Evolutionary conservation across 1,140 invertebrate species (phyloP).

Genomic region (Goniozus legneri): DNA sequence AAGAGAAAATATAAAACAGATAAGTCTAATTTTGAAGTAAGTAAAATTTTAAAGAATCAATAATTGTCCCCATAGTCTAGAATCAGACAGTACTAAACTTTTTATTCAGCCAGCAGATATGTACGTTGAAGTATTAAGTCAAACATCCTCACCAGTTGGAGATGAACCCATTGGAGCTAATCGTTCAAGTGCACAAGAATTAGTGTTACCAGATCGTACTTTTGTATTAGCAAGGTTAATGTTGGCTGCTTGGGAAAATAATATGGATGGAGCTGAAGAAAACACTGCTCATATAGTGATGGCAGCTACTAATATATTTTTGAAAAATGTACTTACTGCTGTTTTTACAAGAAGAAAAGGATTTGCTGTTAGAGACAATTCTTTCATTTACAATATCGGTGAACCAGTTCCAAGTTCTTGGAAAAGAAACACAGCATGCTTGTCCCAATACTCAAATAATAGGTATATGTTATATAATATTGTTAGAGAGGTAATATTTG

Average conservation of each 20-base stretch:
- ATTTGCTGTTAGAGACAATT: conserved; percentile 64
- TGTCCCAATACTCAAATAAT: conserved; percentile 35
- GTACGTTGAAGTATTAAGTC: conserved; percentile 48
- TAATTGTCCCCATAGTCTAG: neutral
- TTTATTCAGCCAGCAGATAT: conserved; percentile 44
- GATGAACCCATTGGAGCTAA: conserved; percentile 52
- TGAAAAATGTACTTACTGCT: conserved; percentile 74
- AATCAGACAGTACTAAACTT: conserved; percentile 1
- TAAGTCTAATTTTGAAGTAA: neutral
- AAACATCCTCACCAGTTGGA: conserved; percentile 47
- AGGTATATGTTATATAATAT: conserved; percentile 15
- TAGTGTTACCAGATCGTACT: conserved; percentile 71
- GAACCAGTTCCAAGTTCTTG: conserved; percentile 68
- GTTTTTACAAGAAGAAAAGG: conserved; percentile 70
- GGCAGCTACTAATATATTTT: conserved; percentile 69
- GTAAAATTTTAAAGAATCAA: neutral
- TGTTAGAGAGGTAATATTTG: neutral
- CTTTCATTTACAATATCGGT: conserved; percentile 72
- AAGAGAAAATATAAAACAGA: neutral
- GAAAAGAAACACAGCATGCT: conserved; percentile 59
- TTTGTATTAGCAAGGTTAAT: conserved; percentile 74
- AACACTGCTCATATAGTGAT: conserved; percentile 72
- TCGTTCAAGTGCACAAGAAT: conserved; percentile 62
- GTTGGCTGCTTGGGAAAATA: conserved; percentile 78
- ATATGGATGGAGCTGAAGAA: conserved; percentile 74